phyloP scores from a whole-genome alignment of 2,113 vertebrate species.

The Butorides virescens region DNA sequence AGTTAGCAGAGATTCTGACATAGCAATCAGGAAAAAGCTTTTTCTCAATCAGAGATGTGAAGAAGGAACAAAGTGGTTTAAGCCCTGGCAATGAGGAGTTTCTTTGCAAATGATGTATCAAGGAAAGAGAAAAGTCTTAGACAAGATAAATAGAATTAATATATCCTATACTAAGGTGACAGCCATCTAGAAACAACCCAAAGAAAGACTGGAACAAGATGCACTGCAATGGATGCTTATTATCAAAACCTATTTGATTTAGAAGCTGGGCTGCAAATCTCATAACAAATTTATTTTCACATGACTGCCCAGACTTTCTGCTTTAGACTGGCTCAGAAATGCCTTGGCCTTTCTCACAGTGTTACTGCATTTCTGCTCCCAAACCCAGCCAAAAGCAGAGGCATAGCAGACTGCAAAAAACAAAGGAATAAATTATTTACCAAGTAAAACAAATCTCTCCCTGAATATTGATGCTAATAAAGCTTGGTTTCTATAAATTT shows the following conservation, averaged over 20 bases:
- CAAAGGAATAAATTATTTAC: background rate
- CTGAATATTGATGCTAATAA: background rate
- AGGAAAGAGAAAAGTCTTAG: background rate
- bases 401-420: background rate
- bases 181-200: background rate
- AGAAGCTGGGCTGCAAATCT: background rate
- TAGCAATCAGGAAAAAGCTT: background rate
- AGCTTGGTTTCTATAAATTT: background rate
- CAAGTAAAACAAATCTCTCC: background rate
- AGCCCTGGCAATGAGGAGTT: background rate
- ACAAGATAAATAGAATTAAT: background rate
- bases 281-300: slow-evolving; percentile 24
- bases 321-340: background rate
- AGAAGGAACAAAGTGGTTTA: background rate
- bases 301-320: background rate
- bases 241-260: background rate
- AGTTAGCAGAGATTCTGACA: background rate
- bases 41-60: background rate
- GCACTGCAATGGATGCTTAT: background rate
- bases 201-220: background rate
- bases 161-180: background rate
- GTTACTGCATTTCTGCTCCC: background rate
- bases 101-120: background rate
- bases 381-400: background rate
- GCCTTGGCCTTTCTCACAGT: background rate